These are phyloP conservation scores for Isaurus tuberculatus DNA, from an alignment of 92 coral and sea anemone genomes.

Conservation along the genomic window DNA sequence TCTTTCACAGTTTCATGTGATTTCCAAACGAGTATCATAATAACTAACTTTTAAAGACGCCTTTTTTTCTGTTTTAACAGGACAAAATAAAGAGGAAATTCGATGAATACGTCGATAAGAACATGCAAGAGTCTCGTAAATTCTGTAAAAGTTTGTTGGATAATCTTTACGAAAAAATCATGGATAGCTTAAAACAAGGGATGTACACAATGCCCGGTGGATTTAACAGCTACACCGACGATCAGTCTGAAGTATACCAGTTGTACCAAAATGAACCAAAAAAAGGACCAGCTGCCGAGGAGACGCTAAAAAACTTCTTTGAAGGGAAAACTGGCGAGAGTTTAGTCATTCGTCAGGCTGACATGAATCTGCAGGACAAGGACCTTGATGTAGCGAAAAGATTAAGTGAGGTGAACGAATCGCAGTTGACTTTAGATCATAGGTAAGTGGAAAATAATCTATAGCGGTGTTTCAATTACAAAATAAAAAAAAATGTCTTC, in stretches of 20 bases:
- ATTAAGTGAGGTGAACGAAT: not conserved
- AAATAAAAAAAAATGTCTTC: too few species aligned
- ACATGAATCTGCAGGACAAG: not conserved
- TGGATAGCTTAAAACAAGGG: not conserved
- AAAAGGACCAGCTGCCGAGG: conserved; percentile 34
- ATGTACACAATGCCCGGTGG: conserved; percentile 37
- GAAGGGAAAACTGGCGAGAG: conserved; percentile 23
- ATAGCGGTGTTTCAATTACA: too few species aligned
- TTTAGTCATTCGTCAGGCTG: conserved; percentile 20
- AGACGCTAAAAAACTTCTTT: not conserved
- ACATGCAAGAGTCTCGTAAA: conserved; percentile 17
- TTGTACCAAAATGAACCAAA: conserved; percentile 14
- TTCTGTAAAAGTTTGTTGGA: not conserved
- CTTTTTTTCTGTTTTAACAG: not conserved
- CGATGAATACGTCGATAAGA: not conserved
- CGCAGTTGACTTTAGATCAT: not conserved
- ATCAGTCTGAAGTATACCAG: not conserved
- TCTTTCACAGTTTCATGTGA: too few species aligned
- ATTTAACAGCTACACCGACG: not conserved
- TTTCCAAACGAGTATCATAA: not conserved
- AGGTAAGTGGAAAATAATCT: not conserved
- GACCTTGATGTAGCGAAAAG: conserved; percentile 1
- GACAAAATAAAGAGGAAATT: not conserved
- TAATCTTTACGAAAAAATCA: not conserved
- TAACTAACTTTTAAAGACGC: not conserved